Conservation (phyloP, 2,888 invertebrate genomes). For the Andrena bucephala region DNA sequence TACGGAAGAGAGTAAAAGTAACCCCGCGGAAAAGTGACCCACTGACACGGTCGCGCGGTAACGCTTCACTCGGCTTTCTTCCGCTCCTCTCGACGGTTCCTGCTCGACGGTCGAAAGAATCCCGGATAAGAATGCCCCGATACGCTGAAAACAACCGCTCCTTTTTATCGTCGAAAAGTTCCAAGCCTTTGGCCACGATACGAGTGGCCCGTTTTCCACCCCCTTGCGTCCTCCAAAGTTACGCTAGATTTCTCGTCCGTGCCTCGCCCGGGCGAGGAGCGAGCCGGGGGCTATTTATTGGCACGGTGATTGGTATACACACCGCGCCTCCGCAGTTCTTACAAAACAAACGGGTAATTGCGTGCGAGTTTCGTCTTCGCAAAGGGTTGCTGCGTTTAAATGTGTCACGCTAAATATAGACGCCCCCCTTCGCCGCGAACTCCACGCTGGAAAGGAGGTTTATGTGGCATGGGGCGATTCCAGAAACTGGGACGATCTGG, state of each 20-base stretch:
- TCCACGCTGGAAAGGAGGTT: conserved; percentile 15
- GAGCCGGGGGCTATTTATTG: no score
- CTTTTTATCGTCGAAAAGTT: conserved; percentile 2
- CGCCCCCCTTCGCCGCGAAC: neutral
- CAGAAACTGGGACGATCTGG: conserved; percentile 18
- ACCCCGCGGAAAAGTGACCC: conserved; percentile 55
- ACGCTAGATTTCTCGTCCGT: neutral
- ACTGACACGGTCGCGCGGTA: conserved; percentile 50
- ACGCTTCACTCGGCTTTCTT: neutral
- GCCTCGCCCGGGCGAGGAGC: no score
- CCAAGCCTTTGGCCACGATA: neutral
- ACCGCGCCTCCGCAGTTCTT: neutral
- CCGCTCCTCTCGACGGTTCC: neutral
- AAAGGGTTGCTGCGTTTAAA: conserved; percentile 15
- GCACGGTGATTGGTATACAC: neutral
- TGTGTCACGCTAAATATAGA: conserved; percentile 28
- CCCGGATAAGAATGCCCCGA: conserved; percentile 51
- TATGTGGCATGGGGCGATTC: conserved; percentile 4
- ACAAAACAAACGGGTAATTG: neutral
- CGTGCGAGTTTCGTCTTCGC: neutral
- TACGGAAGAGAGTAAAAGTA: conserved; percentile 28
- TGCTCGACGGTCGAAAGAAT: conserved; percentile 49
- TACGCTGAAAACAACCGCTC: conserved; percentile 18
- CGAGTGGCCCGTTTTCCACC: neutral
- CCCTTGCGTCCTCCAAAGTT: neutral